These are phyloP conservation scores for Anneissia japonica DNA, from an alignment of 35 echinoderm and acorn worm genomes.

Conservation along the genomic window DNA sequence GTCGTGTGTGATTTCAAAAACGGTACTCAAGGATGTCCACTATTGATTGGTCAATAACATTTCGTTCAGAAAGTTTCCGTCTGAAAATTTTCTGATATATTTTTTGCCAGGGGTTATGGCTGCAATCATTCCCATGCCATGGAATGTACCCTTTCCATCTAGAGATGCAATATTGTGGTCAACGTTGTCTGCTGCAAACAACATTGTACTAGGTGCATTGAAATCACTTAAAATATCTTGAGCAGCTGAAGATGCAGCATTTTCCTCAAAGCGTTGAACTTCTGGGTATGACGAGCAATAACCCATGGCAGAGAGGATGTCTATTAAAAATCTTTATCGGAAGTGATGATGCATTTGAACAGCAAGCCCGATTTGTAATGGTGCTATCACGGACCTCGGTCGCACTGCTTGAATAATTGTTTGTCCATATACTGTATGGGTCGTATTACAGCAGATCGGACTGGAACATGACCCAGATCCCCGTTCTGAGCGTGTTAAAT, in stretches of 20 bases:
- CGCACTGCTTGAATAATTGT: slow-evolving; percentile 13
- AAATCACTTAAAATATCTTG: slow-evolving; percentile 2
- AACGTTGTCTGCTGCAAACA: slow-evolving; percentile 1
- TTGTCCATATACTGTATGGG: no score
- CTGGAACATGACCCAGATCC: no score
- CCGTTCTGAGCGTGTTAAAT: no score
- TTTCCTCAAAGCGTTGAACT: slow-evolving; percentile 9
- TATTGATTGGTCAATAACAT: neutral
- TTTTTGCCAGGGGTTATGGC: neutral
- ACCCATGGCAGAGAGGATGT: neutral
- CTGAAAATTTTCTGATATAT: neutral
- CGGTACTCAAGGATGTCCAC: neutral
- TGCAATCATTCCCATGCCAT: slow-evolving; percentile 4
- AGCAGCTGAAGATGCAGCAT: neutral
- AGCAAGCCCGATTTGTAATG: slow-evolving; percentile 6
- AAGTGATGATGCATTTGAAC: slow-evolving; percentile 3
- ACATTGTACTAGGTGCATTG: neutral
- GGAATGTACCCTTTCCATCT: slow-evolving; percentile 4
- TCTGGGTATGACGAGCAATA: slow-evolving; percentile 9
- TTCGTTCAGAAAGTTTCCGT: neutral
- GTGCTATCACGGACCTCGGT: neutral
- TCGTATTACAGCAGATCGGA: no score
- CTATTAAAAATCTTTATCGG: neutral
- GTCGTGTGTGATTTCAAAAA: neutral
- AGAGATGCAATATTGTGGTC: slow-evolving; percentile 1